Conservation (phyloP, 2,113 vertebrate species). For the Edolisoma coerulescens region DNA sequence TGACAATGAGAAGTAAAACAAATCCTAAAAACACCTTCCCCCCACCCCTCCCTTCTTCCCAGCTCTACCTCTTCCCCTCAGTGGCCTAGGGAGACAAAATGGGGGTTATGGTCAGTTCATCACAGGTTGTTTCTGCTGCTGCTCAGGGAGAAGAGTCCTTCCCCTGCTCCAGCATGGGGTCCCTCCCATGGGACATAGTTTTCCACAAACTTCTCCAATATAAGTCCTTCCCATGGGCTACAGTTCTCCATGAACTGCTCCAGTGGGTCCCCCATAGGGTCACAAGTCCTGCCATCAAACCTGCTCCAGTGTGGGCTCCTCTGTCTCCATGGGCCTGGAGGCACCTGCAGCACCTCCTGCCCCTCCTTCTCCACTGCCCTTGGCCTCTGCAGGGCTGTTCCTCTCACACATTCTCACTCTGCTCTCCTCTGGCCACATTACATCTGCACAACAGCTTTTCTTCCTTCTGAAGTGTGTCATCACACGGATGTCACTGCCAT, state of each 20-base stretch:
- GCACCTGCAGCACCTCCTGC: background rate
- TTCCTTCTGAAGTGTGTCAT: background rate
- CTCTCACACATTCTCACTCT: background rate
- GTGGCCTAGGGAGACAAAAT: background rate
- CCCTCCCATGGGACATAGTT: background rate
- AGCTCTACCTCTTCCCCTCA: background rate
- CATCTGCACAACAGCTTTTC: background rate
- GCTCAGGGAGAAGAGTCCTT: background rate
- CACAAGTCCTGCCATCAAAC: background rate
- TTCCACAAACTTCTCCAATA: background rate
- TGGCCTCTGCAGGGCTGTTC: background rate
- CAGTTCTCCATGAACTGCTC: background rate
- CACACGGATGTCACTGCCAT: background rate
- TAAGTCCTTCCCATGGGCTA: background rate
- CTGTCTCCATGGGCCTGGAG: background rate
- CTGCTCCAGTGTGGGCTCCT: background rate
- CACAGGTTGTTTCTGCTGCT: background rate
- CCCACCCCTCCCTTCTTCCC: background rate
- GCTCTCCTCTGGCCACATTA: background rate
- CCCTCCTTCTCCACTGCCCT: background rate
- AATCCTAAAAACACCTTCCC: background rate
- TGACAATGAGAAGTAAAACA: background rate
- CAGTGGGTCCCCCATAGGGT: too few species aligned
- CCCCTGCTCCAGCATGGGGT: background rate
- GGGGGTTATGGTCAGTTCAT: background rate